phyloP scores from a whole-genome alignment of 2,888 invertebrate genomes.

The Cynaeus angustus region DNA sequence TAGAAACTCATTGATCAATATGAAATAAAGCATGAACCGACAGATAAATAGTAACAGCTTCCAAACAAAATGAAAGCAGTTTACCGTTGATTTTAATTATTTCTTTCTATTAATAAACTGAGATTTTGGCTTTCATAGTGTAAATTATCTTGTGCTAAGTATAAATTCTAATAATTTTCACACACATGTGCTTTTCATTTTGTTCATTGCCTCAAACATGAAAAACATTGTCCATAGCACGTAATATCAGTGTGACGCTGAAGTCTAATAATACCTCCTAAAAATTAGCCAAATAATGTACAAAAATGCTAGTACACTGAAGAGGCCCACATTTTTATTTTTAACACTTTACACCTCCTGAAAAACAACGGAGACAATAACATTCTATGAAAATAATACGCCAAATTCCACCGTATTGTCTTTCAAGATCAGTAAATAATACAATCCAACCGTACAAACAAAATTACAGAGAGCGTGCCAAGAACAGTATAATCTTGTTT shows the following conservation, averaged over 20 bases:
- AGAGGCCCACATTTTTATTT: conserved; percentile 33
- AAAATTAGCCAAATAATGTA: conserved; percentile 54
- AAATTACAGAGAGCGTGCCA: conserved; percentile 26
- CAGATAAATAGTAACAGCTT: conserved; percentile 5
- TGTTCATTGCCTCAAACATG: neutral
- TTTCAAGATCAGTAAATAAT: conserved; percentile 12
- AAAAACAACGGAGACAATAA: conserved; percentile 36
- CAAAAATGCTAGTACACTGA: conserved; percentile 25
- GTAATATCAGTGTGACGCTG: conserved; percentile 25
- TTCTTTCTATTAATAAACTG: neutral
- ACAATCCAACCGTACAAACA: conserved; percentile 28
- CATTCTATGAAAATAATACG: conserved; percentile 8
- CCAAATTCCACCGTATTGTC: conserved; percentile 31
- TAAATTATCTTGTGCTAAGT: conserved; percentile 8
- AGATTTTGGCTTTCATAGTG: conserved; percentile 18
- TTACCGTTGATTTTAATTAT: neutral
- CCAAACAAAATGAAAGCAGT: neutral
- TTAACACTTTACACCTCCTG: conserved; percentile 28
- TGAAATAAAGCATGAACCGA: neutral
- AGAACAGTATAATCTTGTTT: conserved; percentile 23
- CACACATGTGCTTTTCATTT: conserved; percentile 3
- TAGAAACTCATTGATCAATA: neutral
- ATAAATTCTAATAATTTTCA: conserved; percentile 16
- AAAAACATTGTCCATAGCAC: neutral
- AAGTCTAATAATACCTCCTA: conserved; percentile 48